Conservation (phyloP, 92 coral and sea anemone genomes). For the Phenganax marumi region DNA sequence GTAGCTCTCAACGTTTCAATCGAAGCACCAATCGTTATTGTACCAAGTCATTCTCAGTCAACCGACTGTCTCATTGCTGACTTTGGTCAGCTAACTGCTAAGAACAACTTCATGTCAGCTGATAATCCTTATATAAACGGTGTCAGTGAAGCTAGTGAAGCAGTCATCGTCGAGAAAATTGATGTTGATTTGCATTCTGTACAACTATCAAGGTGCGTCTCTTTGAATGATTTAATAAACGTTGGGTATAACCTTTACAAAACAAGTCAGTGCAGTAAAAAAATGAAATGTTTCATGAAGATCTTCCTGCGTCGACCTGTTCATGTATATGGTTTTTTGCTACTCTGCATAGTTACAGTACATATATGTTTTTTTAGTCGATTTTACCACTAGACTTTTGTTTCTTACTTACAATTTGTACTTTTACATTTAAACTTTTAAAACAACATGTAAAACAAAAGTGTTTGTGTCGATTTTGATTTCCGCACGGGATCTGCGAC, state of each 20-base stretch:
- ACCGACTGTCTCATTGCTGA: conserved; percentile 84
- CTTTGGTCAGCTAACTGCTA: conserved; percentile 70
- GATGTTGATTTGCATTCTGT: conserved; percentile 80
- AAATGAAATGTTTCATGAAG: too few relatives aligned
- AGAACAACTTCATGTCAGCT: conserved; percentile 59
- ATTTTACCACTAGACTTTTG: too few relatives aligned
- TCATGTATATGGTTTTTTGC: background rate
- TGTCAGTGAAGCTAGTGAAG: conserved; percentile 35
- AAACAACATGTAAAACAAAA: too few relatives aligned
- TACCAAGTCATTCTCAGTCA: conserved; percentile 86
- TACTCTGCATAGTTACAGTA: background rate
- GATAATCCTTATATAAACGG: background rate
- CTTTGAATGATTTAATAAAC: background rate
- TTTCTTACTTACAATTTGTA: too few relatives aligned
- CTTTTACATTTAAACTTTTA: too few relatives aligned
- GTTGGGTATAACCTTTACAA: background rate
- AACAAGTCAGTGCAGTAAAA: background rate
- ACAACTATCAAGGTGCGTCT: conserved; percentile 79
- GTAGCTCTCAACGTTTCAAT: conserved; percentile 76
- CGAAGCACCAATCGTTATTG: conserved; percentile 71
- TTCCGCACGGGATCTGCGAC: too few relatives aligned
- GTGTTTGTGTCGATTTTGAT: too few relatives aligned
- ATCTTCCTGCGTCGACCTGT: too few relatives aligned
- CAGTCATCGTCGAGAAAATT: conserved; percentile 74
- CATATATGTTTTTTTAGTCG: too few relatives aligned